Base-by-base conservation (phyloP, 2,888 invertebrate species). In the Malthinus seriepunctatus region DNA sequence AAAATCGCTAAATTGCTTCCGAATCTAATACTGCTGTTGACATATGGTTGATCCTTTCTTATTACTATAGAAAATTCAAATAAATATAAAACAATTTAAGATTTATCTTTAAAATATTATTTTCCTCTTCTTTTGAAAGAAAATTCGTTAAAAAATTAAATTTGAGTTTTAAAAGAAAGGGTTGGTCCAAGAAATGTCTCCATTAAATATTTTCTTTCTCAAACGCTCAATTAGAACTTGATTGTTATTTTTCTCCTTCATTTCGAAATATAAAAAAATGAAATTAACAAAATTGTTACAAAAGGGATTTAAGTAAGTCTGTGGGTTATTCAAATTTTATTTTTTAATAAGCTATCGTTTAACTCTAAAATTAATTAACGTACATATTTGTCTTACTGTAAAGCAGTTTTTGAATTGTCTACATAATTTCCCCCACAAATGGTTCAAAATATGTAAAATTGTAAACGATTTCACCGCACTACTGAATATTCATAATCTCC, bases 381-480 rank as follows among this genome's bases (percentile, higher is more conserved):
- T 39, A 5, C 15, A n/a, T 15, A 39, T 49, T 37, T 49, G 49
- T 45, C 51, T 56, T 45, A 52, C 35, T 56, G 53, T 51, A 54
- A 50, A 58, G 42, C 56, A 59, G 53, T 63, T 63, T 63, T 63
- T 49, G 35, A 32, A 46, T 52, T 46, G 56, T 52, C 57, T 56
- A 62, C 54, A 61, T 67, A 70, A 68, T 66, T 63, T 63, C 51
- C 60, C 23, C 23, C 62, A 65, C 68, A 68, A 70, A 70, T 67
- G 66, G 62, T 54, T 54, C 61, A 60, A 69, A 74, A 73, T 73
- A 73, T 73, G 73, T 73, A 71, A 73, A 73, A 72, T 69, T 69
- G 68, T 68, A 68, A 69, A 69, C 69, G 69, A 71, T 71, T 69
- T 70, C 65, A 51, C 66, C 66, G 65, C 59, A 38, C 56, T 62